These are phyloP conservation scores for Glaucidium brasilianum DNA, from an alignment of 2,113 vertebrate species.

Conservation along the genomic window DNA sequence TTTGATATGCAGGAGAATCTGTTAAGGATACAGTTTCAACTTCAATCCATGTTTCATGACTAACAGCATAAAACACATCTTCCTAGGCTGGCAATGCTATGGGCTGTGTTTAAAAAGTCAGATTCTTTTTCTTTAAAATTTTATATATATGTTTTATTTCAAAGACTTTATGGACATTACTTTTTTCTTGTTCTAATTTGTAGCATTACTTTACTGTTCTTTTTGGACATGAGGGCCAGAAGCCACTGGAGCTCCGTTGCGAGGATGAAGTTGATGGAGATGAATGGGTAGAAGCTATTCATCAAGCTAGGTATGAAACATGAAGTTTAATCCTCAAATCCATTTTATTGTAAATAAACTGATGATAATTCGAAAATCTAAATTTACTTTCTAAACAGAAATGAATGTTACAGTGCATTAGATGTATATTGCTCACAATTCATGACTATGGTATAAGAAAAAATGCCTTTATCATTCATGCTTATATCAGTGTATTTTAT, in stretches of 20 bases:
- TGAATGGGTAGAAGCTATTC: slow-evolving; percentile 97
- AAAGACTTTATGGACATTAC: neutral
- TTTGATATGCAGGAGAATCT: neutral
- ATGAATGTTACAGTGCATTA: neutral
- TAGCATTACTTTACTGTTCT: slow-evolving; percentile 95
- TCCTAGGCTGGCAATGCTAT: neutral
- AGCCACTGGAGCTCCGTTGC: slow-evolving; percentile 92
- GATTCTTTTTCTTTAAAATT: neutral
- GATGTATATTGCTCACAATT: neutral
- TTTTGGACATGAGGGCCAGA: slow-evolving; percentile 97
- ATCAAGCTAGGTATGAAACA: slow-evolving; percentile 89
- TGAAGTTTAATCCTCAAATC: neutral
- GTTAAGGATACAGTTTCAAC: neutral
- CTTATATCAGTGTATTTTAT: neutral
- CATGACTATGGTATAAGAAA: neutral
- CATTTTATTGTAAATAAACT: neutral
- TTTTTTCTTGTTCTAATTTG: slow-evolving; percentile 4
- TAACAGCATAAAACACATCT: neutral
- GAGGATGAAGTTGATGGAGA: slow-evolving; percentile 92
- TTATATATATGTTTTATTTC: neutral
- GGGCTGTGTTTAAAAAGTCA: neutral
- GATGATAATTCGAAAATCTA: neutral
- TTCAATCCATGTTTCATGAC: neutral
- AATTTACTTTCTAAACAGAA: neutral
- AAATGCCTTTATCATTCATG: neutral